Conservation (phyloP, 2,888 invertebrate species). For the Pyralis farinalis region DNA sequence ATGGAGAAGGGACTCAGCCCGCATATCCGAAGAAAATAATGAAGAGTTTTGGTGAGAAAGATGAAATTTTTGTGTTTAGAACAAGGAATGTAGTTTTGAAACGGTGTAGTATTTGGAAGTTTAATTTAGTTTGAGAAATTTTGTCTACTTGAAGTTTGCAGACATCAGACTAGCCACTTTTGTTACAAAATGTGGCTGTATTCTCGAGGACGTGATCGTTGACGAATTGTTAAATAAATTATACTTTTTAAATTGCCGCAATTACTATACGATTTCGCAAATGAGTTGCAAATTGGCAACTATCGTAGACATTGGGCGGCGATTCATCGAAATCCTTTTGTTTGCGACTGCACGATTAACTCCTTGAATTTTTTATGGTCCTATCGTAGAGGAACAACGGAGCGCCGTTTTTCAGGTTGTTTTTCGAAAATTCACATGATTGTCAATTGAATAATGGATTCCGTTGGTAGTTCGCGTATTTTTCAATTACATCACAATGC, state of each 20-base stretch:
- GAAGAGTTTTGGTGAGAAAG: conserved; percentile 19
- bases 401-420: conserved; percentile 63
- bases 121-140: neutral
- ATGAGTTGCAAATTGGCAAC: conserved; percentile 51
- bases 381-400: conserved; percentile 68
- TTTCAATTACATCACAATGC: conserved; percentile 76
- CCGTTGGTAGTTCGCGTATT: conserved; percentile 57
- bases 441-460: conserved; percentile 73
- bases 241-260: conserved; percentile 1
- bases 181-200: neutral
- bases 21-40: conserved; percentile 62
- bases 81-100: conserved; percentile 12
- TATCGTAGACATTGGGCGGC: conserved; percentile 42
- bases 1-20: conserved; percentile 46
- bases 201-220: too few relatives aligned
- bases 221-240: too few relatives aligned
- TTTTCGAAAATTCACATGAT: conserved; percentile 73
- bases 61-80: conserved; percentile 10
- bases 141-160: neutral
- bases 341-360: conserved; percentile 69
- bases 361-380: conserved; percentile 66
- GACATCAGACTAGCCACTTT: neutral
- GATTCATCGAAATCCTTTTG: conserved; percentile 51
- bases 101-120: neutral
- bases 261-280: conserved; percentile 27